Evolutionary conservation across 1,140 invertebrate species (phyloP).

Genomic region (Drosophila saltans): DNA sequence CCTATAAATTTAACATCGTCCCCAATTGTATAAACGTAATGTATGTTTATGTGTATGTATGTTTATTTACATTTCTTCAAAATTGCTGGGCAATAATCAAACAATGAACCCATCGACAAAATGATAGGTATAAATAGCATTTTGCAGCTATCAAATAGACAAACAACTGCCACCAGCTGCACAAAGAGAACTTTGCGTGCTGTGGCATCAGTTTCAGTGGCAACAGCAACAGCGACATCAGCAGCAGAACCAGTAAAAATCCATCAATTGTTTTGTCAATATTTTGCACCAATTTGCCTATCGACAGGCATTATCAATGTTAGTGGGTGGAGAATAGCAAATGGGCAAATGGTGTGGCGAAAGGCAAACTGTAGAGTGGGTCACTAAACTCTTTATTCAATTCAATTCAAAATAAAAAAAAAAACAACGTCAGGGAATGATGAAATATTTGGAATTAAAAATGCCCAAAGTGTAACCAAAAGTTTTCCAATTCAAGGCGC

Average conservation of each 20-base stretch:
- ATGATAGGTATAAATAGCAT: slow-evolving; percentile 49
- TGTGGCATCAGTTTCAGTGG: neutral
- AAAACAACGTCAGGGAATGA: slow-evolving; percentile 43
- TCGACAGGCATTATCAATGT: slow-evolving; percentile 53
- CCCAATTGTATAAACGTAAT: neutral
- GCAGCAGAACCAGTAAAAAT: slow-evolving; percentile 35
- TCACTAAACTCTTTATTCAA: slow-evolving; percentile 46
- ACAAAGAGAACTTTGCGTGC: slow-evolving; percentile 54
- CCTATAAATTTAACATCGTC: too few relatives aligned
- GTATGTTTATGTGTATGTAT: neutral
- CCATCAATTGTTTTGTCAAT: slow-evolving; percentile 79
- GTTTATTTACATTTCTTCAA: slow-evolving; percentile 19
- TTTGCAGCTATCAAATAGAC: slow-evolving; percentile 40
- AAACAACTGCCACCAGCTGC: slow-evolving; percentile 41
- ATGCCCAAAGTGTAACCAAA: slow-evolving; percentile 69
- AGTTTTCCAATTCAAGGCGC: slow-evolving; percentile 73
- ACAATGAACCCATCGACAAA: slow-evolving; percentile 52
- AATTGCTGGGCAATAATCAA: slow-evolving; percentile 54
- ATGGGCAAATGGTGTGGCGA: neutral
- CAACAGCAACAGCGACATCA: too few relatives aligned
- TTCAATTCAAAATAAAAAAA: too few relatives aligned
- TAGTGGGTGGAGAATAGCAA: neutral
- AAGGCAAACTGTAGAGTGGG: slow-evolving; percentile 21
- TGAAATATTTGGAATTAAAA: slow-evolving; percentile 57
- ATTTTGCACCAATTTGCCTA: slow-evolving; percentile 76